Base-by-base conservation (phyloP, 2,888 invertebrate species). In the Phortica okadai region DNA sequence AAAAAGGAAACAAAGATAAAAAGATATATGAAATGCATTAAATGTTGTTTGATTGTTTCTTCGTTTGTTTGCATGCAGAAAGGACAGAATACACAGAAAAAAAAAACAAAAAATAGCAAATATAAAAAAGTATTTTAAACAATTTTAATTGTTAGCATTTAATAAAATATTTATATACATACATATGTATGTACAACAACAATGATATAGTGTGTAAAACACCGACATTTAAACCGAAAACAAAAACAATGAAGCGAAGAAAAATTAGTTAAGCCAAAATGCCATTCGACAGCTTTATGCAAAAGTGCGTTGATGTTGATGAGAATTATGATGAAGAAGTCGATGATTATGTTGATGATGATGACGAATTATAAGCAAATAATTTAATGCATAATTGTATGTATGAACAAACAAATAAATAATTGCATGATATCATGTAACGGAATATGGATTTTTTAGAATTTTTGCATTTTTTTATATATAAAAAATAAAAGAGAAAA, bases 91-190 rank as follows among this genome's bases (percentile, higher is more conserved):
- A 44, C 33, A 62, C 59, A 77, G 50, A 70, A 74, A 58, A 45
- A 76, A 76, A 76, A 76, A 41, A 58, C 54, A 80, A 75, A 72
- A 72, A 16, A 58, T 10, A 62, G 10, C 16, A 16, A 21, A 25
- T 11, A 69, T 50, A 14, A 25, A 42, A 25, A 64, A 64, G 21
- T 42, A 72, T 72, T 72, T 72, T 72, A 72, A 56, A 54, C 54
- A 72, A 54, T 72, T 56, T 56, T 72, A 72, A 50, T 56, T 56
- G 70, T 72, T 72, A 70, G 70, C 70, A 72, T 72, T 72, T 72
- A 56, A 33, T 41, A 14, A 25, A 72, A 14, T 8, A 56, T 14
- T 33, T 72, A n/a, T 45, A n/a, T 56, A 41, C 56, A 72, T 21
- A 45, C 21, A 54, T 62, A 62, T 16, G 21, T 62, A 62, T 62